Conservation (phyloP, 2,113 vertebrate species). For the Arothron firmamentum region DNA sequence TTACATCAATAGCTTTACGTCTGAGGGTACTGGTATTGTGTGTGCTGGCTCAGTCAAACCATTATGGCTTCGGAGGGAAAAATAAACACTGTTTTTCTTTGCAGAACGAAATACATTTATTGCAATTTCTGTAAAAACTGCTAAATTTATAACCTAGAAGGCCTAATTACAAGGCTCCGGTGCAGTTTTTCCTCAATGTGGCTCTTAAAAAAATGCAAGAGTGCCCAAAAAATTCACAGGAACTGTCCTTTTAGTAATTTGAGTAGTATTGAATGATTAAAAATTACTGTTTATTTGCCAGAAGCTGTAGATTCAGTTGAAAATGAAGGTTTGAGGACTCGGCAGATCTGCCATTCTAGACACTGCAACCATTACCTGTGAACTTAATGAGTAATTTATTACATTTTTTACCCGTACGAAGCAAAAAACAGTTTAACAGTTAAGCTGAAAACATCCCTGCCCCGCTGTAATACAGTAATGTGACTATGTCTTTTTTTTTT, state of each 20-base stretch:
- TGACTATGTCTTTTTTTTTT: conserved; percentile 13
- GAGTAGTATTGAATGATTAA: too few species aligned
- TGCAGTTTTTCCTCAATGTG: too few species aligned
- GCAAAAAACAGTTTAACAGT: conserved; percentile 6
- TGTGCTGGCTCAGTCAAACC: too few species aligned
- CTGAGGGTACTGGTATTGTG: too few species aligned
- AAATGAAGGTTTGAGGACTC: too few species aligned
- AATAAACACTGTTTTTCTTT: neutral
- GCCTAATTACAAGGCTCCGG: neutral
- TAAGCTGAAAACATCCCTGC: neutral
- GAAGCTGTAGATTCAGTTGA: too few species aligned
- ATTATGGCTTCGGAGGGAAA: neutral
- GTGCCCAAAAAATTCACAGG: too few species aligned
- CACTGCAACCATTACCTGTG: neutral
- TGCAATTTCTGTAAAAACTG: neutral
- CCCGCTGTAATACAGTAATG: conserved; percentile 32
- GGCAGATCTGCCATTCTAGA: too few species aligned
- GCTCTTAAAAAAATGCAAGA: too few species aligned
- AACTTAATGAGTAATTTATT: neutral
- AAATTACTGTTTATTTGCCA: too few species aligned
- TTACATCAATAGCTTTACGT: too few species aligned
- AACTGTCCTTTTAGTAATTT: too few species aligned
- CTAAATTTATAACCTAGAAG: neutral
- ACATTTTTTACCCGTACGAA: neutral
- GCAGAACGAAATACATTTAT: neutral